Percentiles rank a stretch among this genome's conserved stretches.
Evolutionary conservation across 2,113 vertebrate genomes (phyloP).

Genomic region (Ceuthmochares aereus): DNA sequence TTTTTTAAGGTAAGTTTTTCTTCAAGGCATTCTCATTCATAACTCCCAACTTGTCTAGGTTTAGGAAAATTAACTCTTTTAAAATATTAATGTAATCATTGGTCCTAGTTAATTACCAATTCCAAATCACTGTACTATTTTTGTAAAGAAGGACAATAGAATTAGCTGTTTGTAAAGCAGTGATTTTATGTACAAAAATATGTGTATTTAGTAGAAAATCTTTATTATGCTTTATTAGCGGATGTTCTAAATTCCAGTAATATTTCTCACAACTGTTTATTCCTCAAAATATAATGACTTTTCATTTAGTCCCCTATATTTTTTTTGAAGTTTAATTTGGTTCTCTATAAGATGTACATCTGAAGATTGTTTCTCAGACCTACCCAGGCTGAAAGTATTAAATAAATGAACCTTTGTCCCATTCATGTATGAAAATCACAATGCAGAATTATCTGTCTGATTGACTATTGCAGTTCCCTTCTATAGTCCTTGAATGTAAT

Average conservation of each 20-base stretch:
- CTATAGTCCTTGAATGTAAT: not conserved
- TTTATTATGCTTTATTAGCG: not conserved
- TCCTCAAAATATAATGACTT: not conserved
- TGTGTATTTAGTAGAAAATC: not conserved
- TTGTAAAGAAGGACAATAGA: not conserved
- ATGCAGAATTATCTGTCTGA: not conserved
- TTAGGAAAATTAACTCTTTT: not conserved
- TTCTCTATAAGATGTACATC: not conserved
- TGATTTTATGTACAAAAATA: not conserved
- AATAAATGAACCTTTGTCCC: not conserved
- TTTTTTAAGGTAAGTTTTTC: not conserved
- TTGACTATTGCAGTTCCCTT: not conserved
- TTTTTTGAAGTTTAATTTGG: not conserved
- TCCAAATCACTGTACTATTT: not conserved
- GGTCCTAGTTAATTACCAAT: not conserved
- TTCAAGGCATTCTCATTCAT: not conserved
- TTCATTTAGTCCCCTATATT: not conserved
- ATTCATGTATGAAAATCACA: not conserved
- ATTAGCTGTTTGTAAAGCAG: not conserved
- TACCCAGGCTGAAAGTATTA: not conserved
- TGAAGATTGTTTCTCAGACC: not conserved
- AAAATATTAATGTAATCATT: not conserved
- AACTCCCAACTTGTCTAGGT: not conserved
- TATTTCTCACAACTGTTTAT: not conserved
- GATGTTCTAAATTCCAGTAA: not conserved